A percentile compares a stretch with the other conserved stretches of the same genome.
phyloP scores from a whole-genome alignment of 2,113 vertebrate genomes.

The Athene cunicularia region DNA sequence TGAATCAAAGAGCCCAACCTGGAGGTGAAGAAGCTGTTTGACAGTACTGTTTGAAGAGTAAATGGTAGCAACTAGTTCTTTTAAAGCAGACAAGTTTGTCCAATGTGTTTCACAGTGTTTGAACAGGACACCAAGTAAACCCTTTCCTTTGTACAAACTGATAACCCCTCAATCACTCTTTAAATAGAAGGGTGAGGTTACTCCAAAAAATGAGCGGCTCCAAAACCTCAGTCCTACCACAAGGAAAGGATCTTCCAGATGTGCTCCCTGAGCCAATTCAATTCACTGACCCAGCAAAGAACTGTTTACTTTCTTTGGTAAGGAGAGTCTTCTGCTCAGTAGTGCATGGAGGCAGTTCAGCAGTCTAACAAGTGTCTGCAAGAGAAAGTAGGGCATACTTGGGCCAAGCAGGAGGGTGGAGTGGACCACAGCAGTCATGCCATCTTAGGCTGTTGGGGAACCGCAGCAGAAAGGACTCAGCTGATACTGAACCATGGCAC shows the following conservation, averaged over 20 bases:
- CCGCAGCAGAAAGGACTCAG: not conserved
- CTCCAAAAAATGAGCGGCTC: not conserved
- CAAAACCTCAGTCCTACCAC: not conserved
- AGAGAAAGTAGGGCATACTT: not conserved
- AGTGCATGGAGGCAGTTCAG: not conserved
- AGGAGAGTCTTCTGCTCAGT: not conserved
- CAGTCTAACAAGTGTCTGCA: not conserved
- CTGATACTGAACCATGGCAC: not conserved
- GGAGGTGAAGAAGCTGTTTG: not conserved
- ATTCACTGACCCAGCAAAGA: not conserved
- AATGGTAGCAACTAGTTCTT: not conserved
- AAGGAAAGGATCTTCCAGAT: not conserved
- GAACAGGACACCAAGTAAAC: not conserved
- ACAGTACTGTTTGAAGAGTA: not conserved
- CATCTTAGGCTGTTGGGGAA: not conserved
- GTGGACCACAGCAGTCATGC: not conserved
- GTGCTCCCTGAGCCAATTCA: not conserved
- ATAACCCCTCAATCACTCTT: not conserved
- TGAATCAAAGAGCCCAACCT: not conserved
- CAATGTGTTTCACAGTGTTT: not conserved
- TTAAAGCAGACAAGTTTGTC: not conserved
- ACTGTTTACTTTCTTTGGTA: not conserved
- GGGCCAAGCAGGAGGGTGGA: not conserved
- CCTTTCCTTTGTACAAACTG: not conserved
- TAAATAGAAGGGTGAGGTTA: constrained; percentile 2